Base-by-base conservation (phyloP, 2,797 vertebrate species). In the Danio jaintianensis region DNA sequence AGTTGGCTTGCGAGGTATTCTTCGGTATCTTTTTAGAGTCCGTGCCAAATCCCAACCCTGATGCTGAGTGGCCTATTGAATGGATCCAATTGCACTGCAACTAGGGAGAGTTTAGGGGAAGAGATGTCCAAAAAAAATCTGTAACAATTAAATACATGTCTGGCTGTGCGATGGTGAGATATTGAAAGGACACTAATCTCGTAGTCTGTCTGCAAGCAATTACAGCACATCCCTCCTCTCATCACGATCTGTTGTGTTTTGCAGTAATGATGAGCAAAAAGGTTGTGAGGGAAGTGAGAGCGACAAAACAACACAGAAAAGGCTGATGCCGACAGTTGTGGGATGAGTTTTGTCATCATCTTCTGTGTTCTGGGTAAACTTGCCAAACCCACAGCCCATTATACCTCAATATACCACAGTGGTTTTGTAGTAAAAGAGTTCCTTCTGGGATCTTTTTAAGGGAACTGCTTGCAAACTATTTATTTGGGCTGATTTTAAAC, bases 21-120 rank as follows among this genome's bases (percentile, higher is more conserved):
- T 42, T 56, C 9, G 47, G 22, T 61, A 7, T 56, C 43, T 75
- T 52, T 45, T 29, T n/a, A 68, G 4, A 48, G 50, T 75, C 5
- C 66, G 79, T 66, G 66, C 10, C 53, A 76, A 62, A 43, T 70
- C 40, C 75, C 75, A 66, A 47, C n/a, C 42, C 68, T 82, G 50
- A 53, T 80, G 77, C 69, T 66, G 29, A 42, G 58, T 80, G 67
- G 58, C 45, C 76, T 29, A 82, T 38, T 38, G 36, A 72, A 48
- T 11, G 4, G 61, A 40, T 80, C 76, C 22, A 83, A 82, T 40
- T 83, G 70, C 38, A 74, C 40, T 52, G 42, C 47, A 61, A 70
- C 80, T 78, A 75, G 73, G 53, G 55, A 81, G 66, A 55, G 70
- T 71, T 73, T 38, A 40, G 75, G 42, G 48, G 7, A 50, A 84